Evolutionary conservation across 2,888 invertebrate genomes (phyloP).

Genomic region (Melanostoma mellinum): DNA sequence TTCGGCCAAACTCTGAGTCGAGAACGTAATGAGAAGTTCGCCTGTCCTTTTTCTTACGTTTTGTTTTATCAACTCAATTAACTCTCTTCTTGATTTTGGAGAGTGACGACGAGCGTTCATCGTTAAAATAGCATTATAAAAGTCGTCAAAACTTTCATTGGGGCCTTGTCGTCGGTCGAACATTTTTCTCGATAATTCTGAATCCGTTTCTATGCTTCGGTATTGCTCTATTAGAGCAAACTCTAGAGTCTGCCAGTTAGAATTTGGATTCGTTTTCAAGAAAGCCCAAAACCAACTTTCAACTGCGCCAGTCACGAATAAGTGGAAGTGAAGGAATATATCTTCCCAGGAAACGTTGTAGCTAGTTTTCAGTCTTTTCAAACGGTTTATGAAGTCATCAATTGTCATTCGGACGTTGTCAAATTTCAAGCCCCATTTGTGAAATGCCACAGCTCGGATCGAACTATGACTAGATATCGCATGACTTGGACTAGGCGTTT

Average conservation of each 20-base stretch:
- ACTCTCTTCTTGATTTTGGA: slow-evolving; percentile 1
- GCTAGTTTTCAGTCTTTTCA: background rate
- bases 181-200: too few species aligned
- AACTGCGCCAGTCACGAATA: background rate
- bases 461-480: background rate
- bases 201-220: background rate
- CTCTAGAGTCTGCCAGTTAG: slow-evolving; percentile 2
- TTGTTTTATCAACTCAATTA: background rate
- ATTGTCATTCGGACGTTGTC: slow-evolving; percentile 15
- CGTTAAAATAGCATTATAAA: slow-evolving; percentile 1
- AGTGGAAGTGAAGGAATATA: background rate
- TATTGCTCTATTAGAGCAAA: background rate
- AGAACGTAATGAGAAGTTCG: background rate
- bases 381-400: background rate
- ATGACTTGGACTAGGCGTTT: background rate
- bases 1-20: background rate
- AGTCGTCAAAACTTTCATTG: background rate
- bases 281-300: slow-evolving; percentile 1
- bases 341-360: slow-evolving; percentile 16
- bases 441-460: background rate
- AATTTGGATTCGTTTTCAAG: background rate
- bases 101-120: background rate
- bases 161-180: too few species aligned
- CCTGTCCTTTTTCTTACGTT: background rate
- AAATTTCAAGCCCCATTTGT: slow-evolving; percentile 11